Evolutionary conservation across 2,888 invertebrate genomes (phyloP), one percentile per base, ranked within the genome.

Genomic region (Autographa gamma): DNA sequence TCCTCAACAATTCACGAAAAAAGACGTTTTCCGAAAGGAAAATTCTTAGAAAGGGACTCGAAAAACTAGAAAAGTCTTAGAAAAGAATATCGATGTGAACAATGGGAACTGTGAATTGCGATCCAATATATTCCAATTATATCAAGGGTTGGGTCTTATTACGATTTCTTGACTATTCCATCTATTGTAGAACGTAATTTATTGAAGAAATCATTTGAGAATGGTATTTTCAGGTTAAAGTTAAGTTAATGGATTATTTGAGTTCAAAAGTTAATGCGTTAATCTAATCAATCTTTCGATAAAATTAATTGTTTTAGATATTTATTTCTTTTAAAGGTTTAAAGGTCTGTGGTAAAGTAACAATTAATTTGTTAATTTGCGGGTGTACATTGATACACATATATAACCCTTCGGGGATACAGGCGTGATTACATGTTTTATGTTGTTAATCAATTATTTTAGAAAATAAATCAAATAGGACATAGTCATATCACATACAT

Each of bases 41-140:
- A 54, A 56, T 56, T 56, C 25, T 25, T 13, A 56, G 25, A 25
- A 25, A 56, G 8, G 9, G 11, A 54, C 25, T 2, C 54, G 1
- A 6, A 4, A 56, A 56, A 56, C 11, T 19, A 54, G 13, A 56
- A 56, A 56, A 56, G 25, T 56, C 54, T 56, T 56, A 56, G 54
- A 56, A 56, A 56, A 25, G 54, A 13, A 4, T 25, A 25, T 25
- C 54, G 19, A 19, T 2, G 54, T 25, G 25, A 56, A 56, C 19
- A 56, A 56, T 56, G 54, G 25, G 25, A 4, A 48, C 13, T 56
- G 54, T 56, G 54, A 56, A 56, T 4, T 56, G 25, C 19, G 54
- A 56, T 56, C 54, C 54, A 56, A 56, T 56, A 56, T 56, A 56
- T 56, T 56, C 54, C 54, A 56, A 56, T 56, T 56, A 56, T 25